Evolutionary conservation across 2,888 invertebrate species (phyloP), one percentile per base, ranked within the genome.

Genomic region (Gnatocerus cornutus): DNA sequence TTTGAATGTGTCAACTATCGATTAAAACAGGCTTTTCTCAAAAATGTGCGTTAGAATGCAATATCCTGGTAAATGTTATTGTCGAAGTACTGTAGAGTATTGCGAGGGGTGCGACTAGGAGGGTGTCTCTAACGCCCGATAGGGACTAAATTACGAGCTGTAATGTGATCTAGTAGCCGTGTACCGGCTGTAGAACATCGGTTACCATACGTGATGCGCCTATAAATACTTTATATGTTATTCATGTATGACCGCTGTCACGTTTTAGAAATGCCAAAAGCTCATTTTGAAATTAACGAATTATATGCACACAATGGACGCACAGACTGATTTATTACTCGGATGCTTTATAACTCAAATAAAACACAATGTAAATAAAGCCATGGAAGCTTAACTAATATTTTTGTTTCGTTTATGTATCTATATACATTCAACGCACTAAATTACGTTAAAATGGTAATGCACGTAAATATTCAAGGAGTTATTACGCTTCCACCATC

Each of bases 161-260:
- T 81, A 80, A 81, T 81, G 81, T 80, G 80, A 81, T 81, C 81
- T 79, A 78, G 74, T 77, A 76, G 76, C 76, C 76, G 74, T 79
- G 81, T 80, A 77, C 81, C 81, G 79, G 79, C 78, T 82, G 81
- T 75, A 77, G 77, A 80, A 80, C 82, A 82, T 78, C 81, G 78
- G 82, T 81, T 81, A 79, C 80, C 74, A 79, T 78, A 82, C 82
- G 82, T 82, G 82, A 81, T 80, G 77, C 71, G 80, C 77, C 74
- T 80, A 78, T 80, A 81, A 81, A 81, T 80, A 80, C 78, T 76
- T 77, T 76, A 80, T 77, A 79, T 78, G 76, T 78, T 77, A 77
- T 78, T 76, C 73, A 79, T 79, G 77, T 78, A 76, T 78, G 77
- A 76, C 75, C 77, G 71, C 74, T 74, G 74, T 76, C 77, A 77